Conservation (phyloP, 2,113 vertebrate species). For the Etheostoma spectabile region DNA sequence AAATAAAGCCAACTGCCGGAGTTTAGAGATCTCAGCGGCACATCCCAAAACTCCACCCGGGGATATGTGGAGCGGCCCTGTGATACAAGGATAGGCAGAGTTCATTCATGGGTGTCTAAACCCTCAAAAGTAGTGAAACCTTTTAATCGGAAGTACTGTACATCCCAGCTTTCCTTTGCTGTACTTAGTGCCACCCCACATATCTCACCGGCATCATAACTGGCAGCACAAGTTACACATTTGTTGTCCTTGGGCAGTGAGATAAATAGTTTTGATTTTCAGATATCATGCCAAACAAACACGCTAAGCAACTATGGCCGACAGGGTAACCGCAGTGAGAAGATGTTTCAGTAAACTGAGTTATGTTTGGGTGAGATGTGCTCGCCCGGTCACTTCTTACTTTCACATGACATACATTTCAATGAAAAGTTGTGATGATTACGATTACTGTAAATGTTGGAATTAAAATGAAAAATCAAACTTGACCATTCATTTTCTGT, state of each 20-base stretch:
- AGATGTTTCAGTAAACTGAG: neutral
- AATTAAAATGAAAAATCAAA: neutral
- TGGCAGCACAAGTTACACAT: neutral
- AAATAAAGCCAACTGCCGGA: slow-evolving; percentile 70
- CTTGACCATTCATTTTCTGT: too few relatives aligned
- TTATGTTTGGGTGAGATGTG: neutral
- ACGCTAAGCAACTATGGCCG: neutral
- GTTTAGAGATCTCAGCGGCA: slow-evolving; percentile 60
- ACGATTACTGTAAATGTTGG: neutral
- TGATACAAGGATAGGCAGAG: slow-evolving; percentile 47
- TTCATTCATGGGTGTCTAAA: slow-evolving; percentile 39
- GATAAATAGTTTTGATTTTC: slow-evolving; percentile 9
- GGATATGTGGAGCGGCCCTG: slow-evolving; percentile 43
- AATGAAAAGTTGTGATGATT: too few relatives aligned
- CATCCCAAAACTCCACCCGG: slow-evolving; percentile 57
- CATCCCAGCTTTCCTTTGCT: neutral
- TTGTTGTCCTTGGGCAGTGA: slow-evolving; percentile 2
- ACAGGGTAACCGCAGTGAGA: neutral
- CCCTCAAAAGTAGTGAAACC: neutral
- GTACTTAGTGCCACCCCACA: too few relatives aligned
- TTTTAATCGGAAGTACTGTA: neutral
- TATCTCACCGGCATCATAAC: neutral
- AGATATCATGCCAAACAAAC: slow-evolving; percentile 3
- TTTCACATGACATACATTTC: neutral
- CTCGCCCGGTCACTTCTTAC: neutral